These are phyloP conservation scores for Neocrepidodera transversa DNA, from an alignment of 2,888 invertebrate genomes.

Conservation along the genomic window DNA sequence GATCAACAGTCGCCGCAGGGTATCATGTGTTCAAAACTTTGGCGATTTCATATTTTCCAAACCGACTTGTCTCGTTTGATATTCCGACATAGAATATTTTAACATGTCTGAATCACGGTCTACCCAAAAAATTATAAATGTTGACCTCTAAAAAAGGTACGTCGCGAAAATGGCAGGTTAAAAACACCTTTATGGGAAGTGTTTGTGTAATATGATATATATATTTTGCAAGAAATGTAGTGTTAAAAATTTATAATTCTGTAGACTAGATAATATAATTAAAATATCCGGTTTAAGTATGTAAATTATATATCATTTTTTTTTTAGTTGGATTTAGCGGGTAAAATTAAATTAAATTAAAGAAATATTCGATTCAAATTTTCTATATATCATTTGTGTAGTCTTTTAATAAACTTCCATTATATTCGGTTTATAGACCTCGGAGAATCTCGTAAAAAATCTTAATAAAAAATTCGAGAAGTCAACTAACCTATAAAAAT, in stretches of 20 bases:
- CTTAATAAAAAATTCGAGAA: conserved; percentile 11
- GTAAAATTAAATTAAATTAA: no score
- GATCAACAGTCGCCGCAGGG: conserved; percentile 20
- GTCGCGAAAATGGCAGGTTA: conserved; percentile 9
- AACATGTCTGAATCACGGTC: conserved; percentile 17
- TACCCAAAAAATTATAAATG: conserved; percentile 15
- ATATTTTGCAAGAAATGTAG: conserved; percentile 12
- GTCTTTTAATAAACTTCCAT: not conserved
- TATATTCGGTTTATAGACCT: conserved; percentile 2
- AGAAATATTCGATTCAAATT: no score
- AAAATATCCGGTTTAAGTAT: conserved; percentile 3
- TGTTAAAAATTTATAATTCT: conserved; percentile 1
- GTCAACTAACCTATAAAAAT: conserved; percentile 20
- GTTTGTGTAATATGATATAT: conserved; percentile 13
- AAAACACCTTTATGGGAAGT: conserved; percentile 21
- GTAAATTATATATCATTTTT: not conserved
- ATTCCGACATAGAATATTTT: conserved; percentile 19
- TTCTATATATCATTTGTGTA: no score
- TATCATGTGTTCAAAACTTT: conserved; percentile 15
- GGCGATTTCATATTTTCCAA: conserved; percentile 26
- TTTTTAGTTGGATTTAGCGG: no score
- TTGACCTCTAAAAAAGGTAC: conserved; percentile 10
- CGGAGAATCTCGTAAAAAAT: not conserved
- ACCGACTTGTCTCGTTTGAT: conserved; percentile 23
- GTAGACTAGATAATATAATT: not conserved